phyloP scores from a whole-genome alignment of 1,140 invertebrate genomes.

The Diachasmimorpha longicaudata region DNA sequence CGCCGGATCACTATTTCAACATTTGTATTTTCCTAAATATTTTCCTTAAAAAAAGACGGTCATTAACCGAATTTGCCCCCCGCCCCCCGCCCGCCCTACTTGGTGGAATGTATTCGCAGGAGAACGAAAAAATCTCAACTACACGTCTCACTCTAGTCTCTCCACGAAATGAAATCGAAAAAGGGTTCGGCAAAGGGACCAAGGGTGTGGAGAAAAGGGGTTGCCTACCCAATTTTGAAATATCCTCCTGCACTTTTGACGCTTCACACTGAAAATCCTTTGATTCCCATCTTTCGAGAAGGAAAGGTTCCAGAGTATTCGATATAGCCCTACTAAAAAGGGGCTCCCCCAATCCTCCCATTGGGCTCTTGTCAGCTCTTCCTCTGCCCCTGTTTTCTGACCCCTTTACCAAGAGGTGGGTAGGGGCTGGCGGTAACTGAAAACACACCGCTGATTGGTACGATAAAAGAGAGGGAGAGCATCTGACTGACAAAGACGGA shows the following conservation, averaged over 20 bases:
- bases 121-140: background rate
- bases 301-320: background rate
- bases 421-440: background rate
- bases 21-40: too few species aligned
- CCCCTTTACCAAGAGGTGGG: constrained; percentile 39
- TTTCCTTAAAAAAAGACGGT: too few species aligned
- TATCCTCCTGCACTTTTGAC: constrained; percentile 41
- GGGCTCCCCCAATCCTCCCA: background rate
- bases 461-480: constrained; percentile 59
- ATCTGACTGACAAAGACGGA: constrained; percentile 32
- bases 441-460: constrained; percentile 52
- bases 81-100: too few species aligned
- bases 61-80: too few species aligned
- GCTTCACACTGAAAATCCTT: constrained; percentile 49
- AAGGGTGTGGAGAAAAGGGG: background rate
- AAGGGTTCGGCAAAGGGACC: background rate
- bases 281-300: constrained; percentile 51
- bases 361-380: background rate
- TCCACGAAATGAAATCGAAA: constrained; percentile 21
- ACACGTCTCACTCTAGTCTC: background rate
- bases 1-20: too few species aligned
- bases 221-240: constrained; percentile 19
- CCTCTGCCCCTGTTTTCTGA: constrained; percentile 29
- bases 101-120: too few species aligned
- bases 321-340: background rate